Base-by-base conservation (phyloP, 2,797 vertebrate genomes). In the Poecilia picta region DNA sequence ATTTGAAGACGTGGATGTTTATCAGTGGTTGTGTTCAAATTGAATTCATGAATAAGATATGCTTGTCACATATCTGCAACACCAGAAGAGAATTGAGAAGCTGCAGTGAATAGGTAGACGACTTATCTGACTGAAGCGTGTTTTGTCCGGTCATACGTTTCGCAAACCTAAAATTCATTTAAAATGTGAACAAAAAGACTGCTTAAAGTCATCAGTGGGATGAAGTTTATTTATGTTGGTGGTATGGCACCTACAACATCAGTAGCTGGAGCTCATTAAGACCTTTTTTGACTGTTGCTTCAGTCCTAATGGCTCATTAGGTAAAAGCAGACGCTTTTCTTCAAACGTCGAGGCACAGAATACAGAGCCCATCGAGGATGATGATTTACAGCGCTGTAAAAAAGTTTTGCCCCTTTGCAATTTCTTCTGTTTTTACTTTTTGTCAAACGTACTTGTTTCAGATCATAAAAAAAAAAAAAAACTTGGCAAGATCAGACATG, bases 1-100 rank as follows among this genome's bases (percentile, higher is more conserved):
- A 79, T 77, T 87, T 78, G 74, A 77, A 80, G 80, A 85, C 46
- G 41, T 18, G 18, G 73, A 62, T 87, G 85, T 89, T 89, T 85
- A 83, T 89, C 72, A 72, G 77, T 77, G 46, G 72, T 85, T 83
- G 72, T 76, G 47, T 83, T 57, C 59, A 82, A 79, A 80, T 74
- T 81, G 57, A 47, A 36, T 72, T 51, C 82, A 87, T 90, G 78
- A 92, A 87, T 87, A 89, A 85, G 77, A 77, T 57, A 79, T 85
- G 71, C 49, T 73, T 75, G 80, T 70, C 25, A 70, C 76, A 80
- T 74, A 75, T 51, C 68, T 55, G 68, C 33, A 81, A 82, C 84
- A 80, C 53, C 80, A 74, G 84, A 88, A 87, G 66, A 57, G 57
- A 55, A 72, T 87, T 80, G 75, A 49, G 70, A 74, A 80, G 72